Evolutionary conservation across 30 jellyfish, hydroid and myxozoan genomes (phyloP).

Genomic region (Turritopsis dohrnii): DNA sequence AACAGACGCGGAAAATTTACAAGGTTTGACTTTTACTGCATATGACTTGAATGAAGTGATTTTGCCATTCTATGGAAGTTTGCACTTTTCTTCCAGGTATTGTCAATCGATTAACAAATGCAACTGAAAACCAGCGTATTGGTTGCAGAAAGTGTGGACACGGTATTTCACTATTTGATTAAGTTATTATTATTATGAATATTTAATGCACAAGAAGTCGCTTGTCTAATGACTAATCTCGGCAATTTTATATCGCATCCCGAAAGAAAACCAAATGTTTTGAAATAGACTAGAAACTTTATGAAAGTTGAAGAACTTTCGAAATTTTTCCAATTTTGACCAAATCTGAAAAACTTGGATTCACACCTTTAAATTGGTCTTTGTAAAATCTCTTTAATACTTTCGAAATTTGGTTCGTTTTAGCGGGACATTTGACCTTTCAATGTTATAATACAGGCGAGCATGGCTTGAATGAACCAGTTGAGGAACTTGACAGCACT

Average conservation of each 20-base stretch:
- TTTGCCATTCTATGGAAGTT: not conserved
- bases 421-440: slow-evolving; percentile 39
- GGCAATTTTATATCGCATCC: too few relatives aligned
- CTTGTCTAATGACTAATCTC: not conserved
- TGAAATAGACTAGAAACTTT: too few relatives aligned
- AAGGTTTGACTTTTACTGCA: slow-evolving; percentile 4
- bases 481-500: slow-evolving; percentile 31
- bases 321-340: too few relatives aligned
- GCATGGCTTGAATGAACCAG: not conserved
- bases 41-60: not conserved
- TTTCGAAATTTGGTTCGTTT: too few relatives aligned
- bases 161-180: slow-evolving; percentile 4
- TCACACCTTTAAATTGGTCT: too few relatives aligned
- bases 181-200: too few relatives aligned
- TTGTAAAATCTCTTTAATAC: too few relatives aligned
- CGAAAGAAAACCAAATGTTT: too few relatives aligned
- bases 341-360: too few relatives aligned
- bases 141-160: slow-evolving; percentile 51
- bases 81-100: slow-evolving; percentile 9
- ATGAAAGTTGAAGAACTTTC: too few relatives aligned
- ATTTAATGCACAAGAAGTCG: too few relatives aligned
- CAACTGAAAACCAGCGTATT: slow-evolving; percentile 28
- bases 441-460: slow-evolving; percentile 36
- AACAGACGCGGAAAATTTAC: slow-evolving; percentile 24
- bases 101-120: slow-evolving; percentile 34